Evolutionary conservation across 1,140 invertebrate species (phyloP).

Genomic region (Cardiocondyla obscurior): DNA sequence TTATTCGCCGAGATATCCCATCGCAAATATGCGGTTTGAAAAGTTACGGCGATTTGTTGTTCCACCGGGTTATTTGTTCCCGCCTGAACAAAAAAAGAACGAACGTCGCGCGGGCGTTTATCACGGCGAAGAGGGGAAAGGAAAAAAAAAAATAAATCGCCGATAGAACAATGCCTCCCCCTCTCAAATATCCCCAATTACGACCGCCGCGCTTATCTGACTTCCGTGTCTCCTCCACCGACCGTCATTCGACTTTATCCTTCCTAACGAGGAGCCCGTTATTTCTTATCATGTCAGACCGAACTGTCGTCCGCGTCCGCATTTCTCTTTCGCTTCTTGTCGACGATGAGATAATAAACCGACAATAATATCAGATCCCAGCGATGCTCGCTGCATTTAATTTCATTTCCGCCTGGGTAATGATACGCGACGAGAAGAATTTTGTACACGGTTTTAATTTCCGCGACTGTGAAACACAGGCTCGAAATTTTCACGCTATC

Average conservation of each 20-base stretch:
- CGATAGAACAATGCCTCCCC: constrained; percentile 10
- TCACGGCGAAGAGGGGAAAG: neutral
- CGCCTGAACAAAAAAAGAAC: neutral
- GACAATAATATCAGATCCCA: constrained; percentile 30
- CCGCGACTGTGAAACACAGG: too few relatives aligned
- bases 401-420: constrained; percentile 43
- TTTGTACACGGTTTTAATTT: too few relatives aligned
- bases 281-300: constrained; percentile 14
- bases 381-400: constrained; percentile 50
- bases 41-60: neutral
- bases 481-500: constrained; percentile 26
- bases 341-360: constrained; percentile 37
- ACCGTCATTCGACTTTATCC: constrained; percentile 29
- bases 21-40: constrained; percentile 1
- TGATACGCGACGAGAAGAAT: too few relatives aligned
- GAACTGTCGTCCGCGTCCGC: constrained; percentile 12
- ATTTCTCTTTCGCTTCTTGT: constrained; percentile 42
- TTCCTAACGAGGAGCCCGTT: constrained; percentile 40
- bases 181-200: constrained; percentile 36
- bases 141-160: neutral
- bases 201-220: constrained; percentile 19
- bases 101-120: neutral
- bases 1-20: constrained; percentile 20
- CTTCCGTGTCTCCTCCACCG: neutral
- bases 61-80: neutral